Evolutionary conservation across 2,113 vertebrate species (phyloP), one percentile per base, ranked within the genome.

Genomic region (Cephalophus harveyi): DNA sequence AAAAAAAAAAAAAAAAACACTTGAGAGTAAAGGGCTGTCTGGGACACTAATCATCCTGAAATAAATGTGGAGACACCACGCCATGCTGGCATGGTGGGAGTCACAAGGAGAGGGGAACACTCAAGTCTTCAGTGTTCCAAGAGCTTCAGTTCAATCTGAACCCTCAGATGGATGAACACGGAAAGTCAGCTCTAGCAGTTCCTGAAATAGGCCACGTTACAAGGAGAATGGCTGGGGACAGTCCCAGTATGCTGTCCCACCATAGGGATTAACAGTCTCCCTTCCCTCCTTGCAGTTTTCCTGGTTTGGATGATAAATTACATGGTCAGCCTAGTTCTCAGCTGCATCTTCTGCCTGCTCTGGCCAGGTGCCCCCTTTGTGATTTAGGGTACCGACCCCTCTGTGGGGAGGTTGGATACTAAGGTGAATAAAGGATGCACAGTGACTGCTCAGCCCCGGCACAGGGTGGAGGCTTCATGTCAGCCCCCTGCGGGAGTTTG

Each of bases 271-370:
- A 67, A n/a, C 8, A 19, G 16, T 67, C 7, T n/a, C 64, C 64
- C 8, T 67, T n/a, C 33, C 62, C 62, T 62, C n/a, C 16, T n/a
- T 8, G 1, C 16, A n/a, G 4, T 19, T 67, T 67, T 67, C 33
- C 64, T n/a, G 33, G 33, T n/a, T 67, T 67, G 33, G 64, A 67
- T n/a, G 64, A 67, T n/a, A 67, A n/a, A n/a, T 10, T 19, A n/a
- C 64, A 67, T n/a, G 7, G 16, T 67, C 64, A n/a, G 4, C 4
- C 16, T 67, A n/a, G 33, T n/a, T n/a, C 16, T 67, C 2, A 0
- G 64, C 33, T 67, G 33, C 33, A 0, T 0, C 17, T 67, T 67
- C 16, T n/a, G 2, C 33, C 16, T 67, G 33, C 64, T n/a, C 8
- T 67, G 14, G 4, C 33, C 64, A 2, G 17, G 16, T n/a, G 33